A percentile compares a stretch with the other conserved stretches of the same genome.
These are phyloP conservation scores for Distichodus sexfasciatus DNA, from an alignment of 2,797 vertebrate species.

Conservation along the genomic window DNA sequence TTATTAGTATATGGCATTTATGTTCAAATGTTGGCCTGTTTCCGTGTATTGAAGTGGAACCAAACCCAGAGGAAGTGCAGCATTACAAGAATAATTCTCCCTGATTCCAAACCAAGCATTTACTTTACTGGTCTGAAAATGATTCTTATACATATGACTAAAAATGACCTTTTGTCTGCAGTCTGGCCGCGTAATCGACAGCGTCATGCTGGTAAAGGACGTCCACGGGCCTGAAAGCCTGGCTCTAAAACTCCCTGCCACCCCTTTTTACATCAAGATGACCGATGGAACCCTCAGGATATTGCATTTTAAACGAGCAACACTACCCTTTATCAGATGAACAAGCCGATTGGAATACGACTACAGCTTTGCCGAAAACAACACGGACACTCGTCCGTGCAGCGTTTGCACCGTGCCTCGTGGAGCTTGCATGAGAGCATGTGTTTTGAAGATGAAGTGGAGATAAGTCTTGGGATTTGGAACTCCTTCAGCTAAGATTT, in stretches of 20 bases:
- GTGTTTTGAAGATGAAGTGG: conserved; percentile 10
- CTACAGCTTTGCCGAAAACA: no score
- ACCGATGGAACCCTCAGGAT: conserved; percentile 26
- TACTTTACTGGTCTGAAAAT: no score
- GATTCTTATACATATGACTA: not conserved
- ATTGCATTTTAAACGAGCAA: conserved; percentile 51
- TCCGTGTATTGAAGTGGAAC: no score
- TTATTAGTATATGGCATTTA: no score
- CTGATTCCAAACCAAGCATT: no score
- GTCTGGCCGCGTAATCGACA: conserved; percentile 85
- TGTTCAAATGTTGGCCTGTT: no score
- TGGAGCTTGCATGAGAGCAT: not conserved
- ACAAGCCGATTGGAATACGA: not conserved
- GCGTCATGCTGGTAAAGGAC: conserved; percentile 82
- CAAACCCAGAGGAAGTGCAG: no score
- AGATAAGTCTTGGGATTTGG: not conserved
- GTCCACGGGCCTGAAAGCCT: conserved; percentile 67
- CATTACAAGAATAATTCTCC: no score
- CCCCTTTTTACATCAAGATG: conserved; percentile 6
- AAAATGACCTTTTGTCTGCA: conserved; percentile 50
- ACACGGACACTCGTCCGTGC: no score
- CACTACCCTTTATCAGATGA: conserved; percentile 19
- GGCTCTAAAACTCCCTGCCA: conserved; percentile 65
- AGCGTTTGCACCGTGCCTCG: no score
- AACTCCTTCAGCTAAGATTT: conserved; percentile 2